These are phyloP conservation scores for Tachina grossa DNA, from an alignment of 2,888 invertebrate genomes.

Conservation along the genomic window DNA sequence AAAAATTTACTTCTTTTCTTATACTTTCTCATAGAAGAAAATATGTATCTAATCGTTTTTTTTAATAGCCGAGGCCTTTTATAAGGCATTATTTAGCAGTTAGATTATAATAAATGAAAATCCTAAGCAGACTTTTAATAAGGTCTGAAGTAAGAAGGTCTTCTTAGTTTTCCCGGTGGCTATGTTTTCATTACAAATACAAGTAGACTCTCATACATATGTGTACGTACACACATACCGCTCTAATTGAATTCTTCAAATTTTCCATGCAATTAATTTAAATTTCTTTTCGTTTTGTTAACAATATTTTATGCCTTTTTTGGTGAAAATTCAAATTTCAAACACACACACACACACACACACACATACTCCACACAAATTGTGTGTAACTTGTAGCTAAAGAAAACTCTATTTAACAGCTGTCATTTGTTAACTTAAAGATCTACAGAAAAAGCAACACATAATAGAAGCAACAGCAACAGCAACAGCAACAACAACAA, in stretches of 20 bases:
- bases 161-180: too few relatives aligned
- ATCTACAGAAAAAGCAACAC: slow-evolving; percentile 29
- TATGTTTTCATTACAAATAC: neutral
- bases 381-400: neutral
- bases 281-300: slow-evolving; percentile 8
- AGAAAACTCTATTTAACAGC: slow-evolving; percentile 59
- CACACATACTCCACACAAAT: neutral
- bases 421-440: slow-evolving; percentile 57
- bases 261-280: slow-evolving; percentile 62
- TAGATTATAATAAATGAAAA: too few relatives aligned
- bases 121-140: too few relatives aligned
- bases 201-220: neutral
- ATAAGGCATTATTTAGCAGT: too few relatives aligned
- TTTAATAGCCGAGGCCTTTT: too few relatives aligned
- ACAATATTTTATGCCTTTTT: slow-evolving; percentile 52
- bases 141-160: too few relatives aligned
- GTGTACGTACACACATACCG: neutral
- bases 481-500: slow-evolving; percentile 33
- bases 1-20: too few relatives aligned
- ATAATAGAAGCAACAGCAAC: slow-evolving; percentile 24
- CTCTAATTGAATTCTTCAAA: slow-evolving; percentile 49
- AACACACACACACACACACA: neutral
- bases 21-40: too few relatives aligned
- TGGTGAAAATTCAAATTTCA: slow-evolving; percentile 51
- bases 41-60: too few relatives aligned